A percentile compares a stretch with the other conserved stretches of the same genome.
These are phyloP conservation scores for Sialia sialis DNA, from an alignment of 2,113 vertebrate species.

Conservation along the genomic window DNA sequence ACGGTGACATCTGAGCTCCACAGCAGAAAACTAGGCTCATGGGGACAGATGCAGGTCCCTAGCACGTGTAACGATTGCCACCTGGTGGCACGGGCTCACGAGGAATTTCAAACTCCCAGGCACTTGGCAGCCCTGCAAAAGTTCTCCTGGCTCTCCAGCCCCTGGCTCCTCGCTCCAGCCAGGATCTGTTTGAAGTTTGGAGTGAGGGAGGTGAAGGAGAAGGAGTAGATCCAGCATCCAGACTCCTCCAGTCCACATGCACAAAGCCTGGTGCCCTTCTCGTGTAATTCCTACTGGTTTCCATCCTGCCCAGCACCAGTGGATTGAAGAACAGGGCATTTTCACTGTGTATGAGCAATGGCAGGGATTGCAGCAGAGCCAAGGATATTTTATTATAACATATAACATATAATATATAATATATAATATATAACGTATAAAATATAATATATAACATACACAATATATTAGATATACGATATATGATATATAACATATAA, in stretches of 20 bases:
- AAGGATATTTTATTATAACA: too few relatives aligned
- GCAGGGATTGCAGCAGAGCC: background rate
- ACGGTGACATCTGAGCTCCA: background rate
- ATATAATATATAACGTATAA: too few relatives aligned
- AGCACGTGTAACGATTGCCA: background rate
- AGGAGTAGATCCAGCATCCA: background rate
- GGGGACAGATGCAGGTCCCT: fast-evolving
- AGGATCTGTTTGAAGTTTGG: background rate
- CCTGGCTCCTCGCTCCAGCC: fast-evolving
- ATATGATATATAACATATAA: too few relatives aligned
- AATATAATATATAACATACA: too few relatives aligned
- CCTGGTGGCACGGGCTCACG: background rate
- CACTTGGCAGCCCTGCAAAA: background rate
- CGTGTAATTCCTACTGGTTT: background rate
- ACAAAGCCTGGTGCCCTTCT: background rate
- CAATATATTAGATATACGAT: too few relatives aligned
- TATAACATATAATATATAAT: too few relatives aligned
- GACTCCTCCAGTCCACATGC: fast-evolving
- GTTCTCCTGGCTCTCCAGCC: background rate
- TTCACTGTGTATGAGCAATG: background rate
- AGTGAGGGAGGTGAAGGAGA: background rate
- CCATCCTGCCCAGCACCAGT: background rate
- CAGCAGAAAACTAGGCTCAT: background rate
- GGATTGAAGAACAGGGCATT: background rate
- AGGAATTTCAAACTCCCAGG: background rate